Conservation (phyloP, 1,140 invertebrate species). For the Eupeodes corollae region DNA sequence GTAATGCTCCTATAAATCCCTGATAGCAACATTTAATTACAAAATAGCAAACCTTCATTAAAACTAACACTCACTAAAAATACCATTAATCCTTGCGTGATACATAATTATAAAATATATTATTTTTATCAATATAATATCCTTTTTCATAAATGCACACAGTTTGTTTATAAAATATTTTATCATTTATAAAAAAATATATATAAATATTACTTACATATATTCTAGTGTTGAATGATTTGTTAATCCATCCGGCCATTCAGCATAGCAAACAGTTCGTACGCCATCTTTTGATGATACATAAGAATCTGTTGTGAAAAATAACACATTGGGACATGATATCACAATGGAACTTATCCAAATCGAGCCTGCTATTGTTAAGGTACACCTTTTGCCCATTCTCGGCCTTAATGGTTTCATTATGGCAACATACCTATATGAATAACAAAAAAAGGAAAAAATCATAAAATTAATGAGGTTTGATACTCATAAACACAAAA, state of each 20-base stretch:
- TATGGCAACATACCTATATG: conserved; percentile 76
- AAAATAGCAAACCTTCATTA: too few relatives aligned
- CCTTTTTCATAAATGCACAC: too few relatives aligned
- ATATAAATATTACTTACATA: conserved; percentile 72
- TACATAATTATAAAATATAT: too few relatives aligned
- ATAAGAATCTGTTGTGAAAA: conserved; percentile 54
- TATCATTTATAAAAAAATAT: too few relatives aligned
- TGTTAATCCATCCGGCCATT: conserved; percentile 69
- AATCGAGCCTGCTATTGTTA: conserved; percentile 69
- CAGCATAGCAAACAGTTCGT: conserved; percentile 61
- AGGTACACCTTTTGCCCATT: conserved; percentile 66
- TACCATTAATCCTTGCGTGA: too few relatives aligned
- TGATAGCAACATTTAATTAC: too few relatives aligned
- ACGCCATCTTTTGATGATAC: conserved; percentile 46
- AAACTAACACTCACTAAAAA: too few relatives aligned
- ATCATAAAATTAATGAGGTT: conserved; percentile 7
- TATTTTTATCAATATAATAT: too few relatives aligned
- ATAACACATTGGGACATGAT: conserved; percentile 73
- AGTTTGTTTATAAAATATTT: too few relatives aligned
- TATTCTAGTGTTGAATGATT: conserved; percentile 62
- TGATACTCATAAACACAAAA: conserved; percentile 5
- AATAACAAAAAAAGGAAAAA: conserved; percentile 5
- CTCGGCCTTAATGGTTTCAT: conserved; percentile 78
- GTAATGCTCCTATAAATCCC: too few relatives aligned
- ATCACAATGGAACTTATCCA: conserved; percentile 64